Evolutionary conservation across 2,797 vertebrate genomes (phyloP), one percentile per base, ranked within the genome.

Genomic region (Micromesistius poutassou): DNA sequence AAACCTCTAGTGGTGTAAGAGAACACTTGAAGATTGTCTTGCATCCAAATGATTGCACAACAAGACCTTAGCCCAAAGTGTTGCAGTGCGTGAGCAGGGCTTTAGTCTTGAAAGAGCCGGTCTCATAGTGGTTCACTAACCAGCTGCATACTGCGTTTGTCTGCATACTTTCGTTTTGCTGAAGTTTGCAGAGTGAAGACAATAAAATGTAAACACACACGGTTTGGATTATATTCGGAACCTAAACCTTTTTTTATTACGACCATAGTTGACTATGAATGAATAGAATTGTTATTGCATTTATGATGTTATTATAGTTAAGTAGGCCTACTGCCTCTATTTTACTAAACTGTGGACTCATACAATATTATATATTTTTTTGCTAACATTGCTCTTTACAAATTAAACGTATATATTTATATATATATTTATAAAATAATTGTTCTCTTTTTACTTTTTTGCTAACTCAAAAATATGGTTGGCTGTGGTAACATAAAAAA

Each of bases 201-300:
- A 84, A 83, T 91, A 88, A 91, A 91, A 89, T 46, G 77, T 46
- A 75, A 30, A 55, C 83, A 81, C 88, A 90, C 86, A 14, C 12
- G 71, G 81, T 77, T 89, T 83, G 82, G 79, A 87, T 90, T 89
- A 89, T 87, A 82, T 77, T 75, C 5, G 2, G 12, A 28, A 4
- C n/a, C 16, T 71, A 28, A 66, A 28, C 62, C 25, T 28, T 68
- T 38, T 31, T 28, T 73, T 42, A n/a, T 55, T 72, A 30, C 38
- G 28, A 16, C 25, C 19, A 28, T 36, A 84, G 36, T 42, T 68
- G n/a, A 28, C 62, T 68, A 22, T 62, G 62, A 68, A 68, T 68
- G 62, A 7, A 68, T 7, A 68, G n/a, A 68, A 68, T 28, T 28
- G n/a, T 28, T 10, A 68, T 68, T 10, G 62, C n/a, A 68, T 68